These are phyloP conservation scores for Cerastis rubricosa DNA, from an alignment of 2,888 invertebrate species.

Conservation along the genomic window DNA sequence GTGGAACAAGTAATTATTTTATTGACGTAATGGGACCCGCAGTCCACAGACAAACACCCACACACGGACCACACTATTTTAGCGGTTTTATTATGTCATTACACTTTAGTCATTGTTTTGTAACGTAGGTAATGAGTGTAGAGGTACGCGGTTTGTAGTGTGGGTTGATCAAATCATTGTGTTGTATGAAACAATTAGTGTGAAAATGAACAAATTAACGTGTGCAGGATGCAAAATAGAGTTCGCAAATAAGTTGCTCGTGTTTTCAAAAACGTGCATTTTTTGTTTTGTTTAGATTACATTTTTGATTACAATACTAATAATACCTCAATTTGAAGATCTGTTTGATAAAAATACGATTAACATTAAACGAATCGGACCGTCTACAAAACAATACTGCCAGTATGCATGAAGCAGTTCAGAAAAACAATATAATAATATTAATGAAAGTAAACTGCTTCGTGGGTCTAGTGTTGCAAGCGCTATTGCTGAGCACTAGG, in stretches of 20 bases:
- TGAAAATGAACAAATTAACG: conserved; percentile 19
- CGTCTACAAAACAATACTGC: conserved; percentile 9
- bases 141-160: conserved; percentile 4
- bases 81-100: conserved; percentile 47
- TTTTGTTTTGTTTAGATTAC: conserved; percentile 28
- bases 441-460: conserved; percentile 28
- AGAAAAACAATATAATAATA: conserved; percentile 19
- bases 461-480: conserved; percentile 12
- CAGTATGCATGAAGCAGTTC: conserved; percentile 12
- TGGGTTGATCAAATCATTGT: conserved; percentile 35
- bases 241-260: conserved; percentile 26
- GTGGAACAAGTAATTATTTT: conserved; percentile 79
- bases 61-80: conserved; percentile 35
- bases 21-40: conserved; percentile 66
- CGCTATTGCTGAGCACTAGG: background rate
- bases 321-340: conserved; percentile 43
- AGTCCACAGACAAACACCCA: conserved; percentile 45
- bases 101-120: conserved; percentile 46
- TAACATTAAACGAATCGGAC: conserved; percentile 19
- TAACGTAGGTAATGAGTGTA: conserved; percentile 23
- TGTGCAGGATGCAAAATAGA: background rate
- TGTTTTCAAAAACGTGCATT: background rate
- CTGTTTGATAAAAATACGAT: conserved; percentile 36
- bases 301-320: conserved; percentile 34
- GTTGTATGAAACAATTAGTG: conserved; percentile 25